Conservation (phyloP, 2,113 vertebrate species). For the Hyperoodon ampullatus region DNA sequence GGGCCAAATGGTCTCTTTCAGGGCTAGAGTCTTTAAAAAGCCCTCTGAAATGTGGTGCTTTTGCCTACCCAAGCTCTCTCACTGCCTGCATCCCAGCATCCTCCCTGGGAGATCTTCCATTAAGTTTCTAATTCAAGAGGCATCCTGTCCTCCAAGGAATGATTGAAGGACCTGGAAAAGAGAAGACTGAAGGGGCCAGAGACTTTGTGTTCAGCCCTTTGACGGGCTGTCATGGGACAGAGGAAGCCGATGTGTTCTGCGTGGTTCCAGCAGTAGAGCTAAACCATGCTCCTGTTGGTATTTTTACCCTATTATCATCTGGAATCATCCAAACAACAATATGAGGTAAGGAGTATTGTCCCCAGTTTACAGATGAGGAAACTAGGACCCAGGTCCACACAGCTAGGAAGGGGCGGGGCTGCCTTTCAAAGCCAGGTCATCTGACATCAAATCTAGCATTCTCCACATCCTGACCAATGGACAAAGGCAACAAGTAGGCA, state of each 20-base stretch:
- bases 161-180: background rate
- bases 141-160: background rate
- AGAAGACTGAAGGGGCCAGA: background rate
- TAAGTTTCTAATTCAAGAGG: background rate
- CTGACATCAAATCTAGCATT: background rate
- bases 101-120: background rate
- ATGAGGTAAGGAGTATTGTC: background rate
- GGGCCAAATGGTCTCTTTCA: slow-evolving; percentile 40
- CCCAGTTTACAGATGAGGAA: slow-evolving; percentile 2
- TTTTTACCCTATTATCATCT: background rate
- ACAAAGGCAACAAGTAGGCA: background rate
- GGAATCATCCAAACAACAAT: background rate
- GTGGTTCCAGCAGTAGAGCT: background rate
- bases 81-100: background rate
- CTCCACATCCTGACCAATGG: background rate
- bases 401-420: background rate
- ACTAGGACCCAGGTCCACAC: background rate
- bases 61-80: background rate
- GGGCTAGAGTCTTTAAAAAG: slow-evolving; percentile 43
- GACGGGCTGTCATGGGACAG: background rate
- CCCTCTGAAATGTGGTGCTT: background rate
- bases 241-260: background rate
- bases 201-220: slow-evolving; percentile 13
- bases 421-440: slow-evolving; percentile 1
- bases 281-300: background rate